Conservation (phyloP, 2,113 vertebrate species). For the Gracilinanus agilis region DNA sequence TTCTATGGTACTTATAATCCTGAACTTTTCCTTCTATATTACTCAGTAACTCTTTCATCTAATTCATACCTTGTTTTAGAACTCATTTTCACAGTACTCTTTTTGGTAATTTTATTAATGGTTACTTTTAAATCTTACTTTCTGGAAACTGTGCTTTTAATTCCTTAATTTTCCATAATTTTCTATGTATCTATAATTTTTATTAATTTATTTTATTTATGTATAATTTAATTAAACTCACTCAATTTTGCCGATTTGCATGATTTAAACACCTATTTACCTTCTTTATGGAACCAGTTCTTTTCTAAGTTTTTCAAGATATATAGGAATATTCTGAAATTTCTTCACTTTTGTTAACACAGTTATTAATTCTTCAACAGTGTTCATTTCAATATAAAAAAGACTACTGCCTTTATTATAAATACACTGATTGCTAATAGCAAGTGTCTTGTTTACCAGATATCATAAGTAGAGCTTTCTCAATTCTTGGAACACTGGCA, state of each 20-base stretch:
- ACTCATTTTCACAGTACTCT: neutral
- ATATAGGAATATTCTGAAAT: neutral
- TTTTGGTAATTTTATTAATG: neutral
- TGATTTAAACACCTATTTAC: slow-evolving; percentile 21
- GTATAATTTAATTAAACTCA: neutral
- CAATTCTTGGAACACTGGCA: slow-evolving; percentile 28
- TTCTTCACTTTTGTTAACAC: slow-evolving; percentile 18
- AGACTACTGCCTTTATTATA: neutral
- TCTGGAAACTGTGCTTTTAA: neutral
- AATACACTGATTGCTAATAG: neutral
- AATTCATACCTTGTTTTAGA: slow-evolving; percentile 9
- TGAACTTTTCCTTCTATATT: neutral
- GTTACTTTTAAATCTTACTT: neutral
- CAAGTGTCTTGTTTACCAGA: too few species aligned
- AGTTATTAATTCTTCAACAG: slow-evolving; percentile 7
- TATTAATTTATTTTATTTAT: slow-evolving; percentile 11
- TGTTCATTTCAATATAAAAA: neutral
- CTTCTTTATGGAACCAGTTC: neutral
- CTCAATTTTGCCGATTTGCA: slow-evolving; percentile 15
- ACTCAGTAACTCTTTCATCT: neutral
- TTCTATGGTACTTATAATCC: neutral
- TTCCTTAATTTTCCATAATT: neutral
- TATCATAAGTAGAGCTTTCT: neutral
- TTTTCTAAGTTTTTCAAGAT: neutral
- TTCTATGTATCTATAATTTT: neutral